Percentiles rank a stretch among this genome's conserved stretches.
Conservation (phyloP, 35 echinoderm and acorn worm genomes). For the Apostichopus japonicus region DNA sequence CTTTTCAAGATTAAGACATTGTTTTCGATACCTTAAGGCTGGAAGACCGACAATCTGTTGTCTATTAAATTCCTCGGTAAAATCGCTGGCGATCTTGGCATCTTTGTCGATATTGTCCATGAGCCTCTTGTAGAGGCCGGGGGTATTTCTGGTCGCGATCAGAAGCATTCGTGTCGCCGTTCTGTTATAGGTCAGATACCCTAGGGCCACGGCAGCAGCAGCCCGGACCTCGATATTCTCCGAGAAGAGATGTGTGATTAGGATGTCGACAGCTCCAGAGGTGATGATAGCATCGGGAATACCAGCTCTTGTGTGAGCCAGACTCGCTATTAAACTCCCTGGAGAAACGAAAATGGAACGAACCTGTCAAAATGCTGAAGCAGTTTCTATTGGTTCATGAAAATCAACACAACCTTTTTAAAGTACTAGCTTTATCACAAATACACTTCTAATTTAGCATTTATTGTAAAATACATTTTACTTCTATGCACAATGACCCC, state of each 20-base stretch:
- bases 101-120: constrained; percentile 94
- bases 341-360: background rate
- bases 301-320: constrained; percentile 95
- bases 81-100: constrained; percentile 90
- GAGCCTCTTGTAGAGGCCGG: constrained; percentile 78
- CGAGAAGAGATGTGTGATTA: constrained; percentile 84
- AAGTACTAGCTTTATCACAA: too few relatives aligned
- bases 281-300: constrained; percentile 95
- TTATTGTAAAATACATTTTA: too few relatives aligned
- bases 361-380: too few relatives aligned
- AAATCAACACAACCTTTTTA: too few relatives aligned
- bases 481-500: too few relatives aligned
- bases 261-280: constrained; percentile 80
- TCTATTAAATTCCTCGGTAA: constrained; percentile 85
- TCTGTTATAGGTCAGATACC: constrained; percentile 92
- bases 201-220: constrained; percentile 81
- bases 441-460: too few relatives aligned
- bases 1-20: too few relatives aligned
- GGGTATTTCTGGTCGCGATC: constrained; percentile 74
- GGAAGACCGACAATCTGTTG: constrained; percentile 87
- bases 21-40: constrained; percentile 73
- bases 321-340: constrained; percentile 89
- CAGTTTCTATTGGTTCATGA: too few relatives aligned
- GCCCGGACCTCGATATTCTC: constrained; percentile 68
- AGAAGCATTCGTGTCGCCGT: constrained; percentile 79